A percentile compares a stretch with the other conserved stretches of the same genome.
Conservation (phyloP, 2,113 vertebrate species). For the Nerophis lumbriciformis region DNA sequence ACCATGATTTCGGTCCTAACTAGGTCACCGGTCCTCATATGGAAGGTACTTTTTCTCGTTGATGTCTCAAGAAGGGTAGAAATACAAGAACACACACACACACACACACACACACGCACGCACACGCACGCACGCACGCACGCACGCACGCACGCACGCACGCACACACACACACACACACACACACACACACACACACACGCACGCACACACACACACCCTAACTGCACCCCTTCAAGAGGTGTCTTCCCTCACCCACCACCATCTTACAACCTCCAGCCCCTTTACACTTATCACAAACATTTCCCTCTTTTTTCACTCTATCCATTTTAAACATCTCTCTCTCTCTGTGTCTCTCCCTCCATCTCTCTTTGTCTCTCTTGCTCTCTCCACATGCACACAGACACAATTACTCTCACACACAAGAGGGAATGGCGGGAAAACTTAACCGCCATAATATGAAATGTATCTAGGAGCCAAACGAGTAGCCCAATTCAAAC, state of each 20-base stretch:
- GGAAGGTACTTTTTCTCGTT: no score
- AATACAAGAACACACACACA: background rate
- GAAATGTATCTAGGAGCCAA: background rate
- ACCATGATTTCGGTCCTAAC: no score
- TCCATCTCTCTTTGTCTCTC: background rate
- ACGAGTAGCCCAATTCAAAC: background rate
- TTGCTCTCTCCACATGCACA: conserved; percentile 1
- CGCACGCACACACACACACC: background rate
- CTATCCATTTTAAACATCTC: conserved; percentile 5
- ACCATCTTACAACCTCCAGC: conserved; percentile 3
- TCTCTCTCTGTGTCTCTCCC: background rate
- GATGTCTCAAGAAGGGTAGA: no score
- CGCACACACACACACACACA: no score
- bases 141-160: no score
- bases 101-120: background rate
- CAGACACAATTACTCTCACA: background rate
- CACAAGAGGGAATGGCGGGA: background rate
- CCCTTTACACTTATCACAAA: conserved; percentile 15
- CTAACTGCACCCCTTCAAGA: conserved; percentile 3
- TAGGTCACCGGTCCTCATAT: no score
- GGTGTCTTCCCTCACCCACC: conserved; percentile 1
- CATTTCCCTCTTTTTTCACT: conserved; percentile 1
- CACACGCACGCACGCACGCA: no score
- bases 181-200: no score
- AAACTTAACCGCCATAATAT: background rate